phyloP scores from a whole-genome alignment of 2,888 invertebrate species.

The Sericinus montela region DNA sequence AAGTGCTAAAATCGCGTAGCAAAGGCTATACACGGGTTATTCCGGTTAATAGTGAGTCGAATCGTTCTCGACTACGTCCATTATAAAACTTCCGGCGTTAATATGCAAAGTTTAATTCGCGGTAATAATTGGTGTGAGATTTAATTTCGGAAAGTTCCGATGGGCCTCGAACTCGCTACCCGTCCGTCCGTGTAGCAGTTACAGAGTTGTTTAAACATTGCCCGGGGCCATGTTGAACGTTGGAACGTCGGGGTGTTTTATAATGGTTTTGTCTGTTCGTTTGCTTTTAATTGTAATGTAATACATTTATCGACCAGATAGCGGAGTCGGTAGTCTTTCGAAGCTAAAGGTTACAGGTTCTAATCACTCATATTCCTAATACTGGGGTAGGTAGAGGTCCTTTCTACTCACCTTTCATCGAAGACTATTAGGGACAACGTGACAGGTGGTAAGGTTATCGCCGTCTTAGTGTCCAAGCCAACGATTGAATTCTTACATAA shows the following conservation, averaged over 20 bases:
- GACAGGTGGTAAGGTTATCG: too few relatives aligned
- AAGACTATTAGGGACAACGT: too few relatives aligned
- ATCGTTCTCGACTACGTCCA: slow-evolving; percentile 25
- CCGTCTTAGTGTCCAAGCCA: too few relatives aligned
- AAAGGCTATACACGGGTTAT: slow-evolving; percentile 1
- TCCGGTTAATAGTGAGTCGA: background rate
- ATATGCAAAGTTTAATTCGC: slow-evolving; percentile 27
- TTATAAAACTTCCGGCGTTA: slow-evolving; percentile 24
- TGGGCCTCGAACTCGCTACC: background rate
- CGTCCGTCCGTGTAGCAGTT: background rate
- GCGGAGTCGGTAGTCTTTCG: too few relatives aligned
- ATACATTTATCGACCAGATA: too few relatives aligned
- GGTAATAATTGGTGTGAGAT: slow-evolving; percentile 24
- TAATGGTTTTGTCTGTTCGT: background rate
- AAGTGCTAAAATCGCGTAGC: background rate
- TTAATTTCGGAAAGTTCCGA: background rate
- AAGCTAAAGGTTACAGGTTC: too few relatives aligned
- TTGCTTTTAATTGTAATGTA: background rate
- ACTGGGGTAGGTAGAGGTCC: too few relatives aligned
- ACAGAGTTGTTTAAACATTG: background rate
- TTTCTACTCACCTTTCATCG: too few relatives aligned
- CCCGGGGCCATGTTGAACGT: background rate
- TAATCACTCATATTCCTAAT: too few relatives aligned
- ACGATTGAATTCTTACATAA: too few relatives aligned
- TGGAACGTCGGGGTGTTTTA: background rate